A percentile compares a stretch with the other conserved stretches of the same genome.
These are phyloP conservation scores for Caenorhabditis latens DNA, from an alignment of 1,140 invertebrate species.

Conservation along the genomic window DNA sequence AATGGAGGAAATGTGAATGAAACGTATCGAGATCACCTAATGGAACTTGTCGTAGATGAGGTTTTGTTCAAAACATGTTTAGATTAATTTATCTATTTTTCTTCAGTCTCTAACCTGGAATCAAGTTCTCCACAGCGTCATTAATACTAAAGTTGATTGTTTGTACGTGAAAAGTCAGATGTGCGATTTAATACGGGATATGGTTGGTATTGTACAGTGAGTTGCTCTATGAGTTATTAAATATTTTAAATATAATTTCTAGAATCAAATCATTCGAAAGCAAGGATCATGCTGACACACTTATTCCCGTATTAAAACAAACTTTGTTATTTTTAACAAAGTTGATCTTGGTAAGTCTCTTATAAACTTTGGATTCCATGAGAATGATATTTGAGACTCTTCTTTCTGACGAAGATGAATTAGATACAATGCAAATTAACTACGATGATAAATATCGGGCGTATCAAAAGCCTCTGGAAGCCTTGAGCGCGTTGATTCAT, in stretches of 20 bases:
- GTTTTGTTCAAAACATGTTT: background rate
- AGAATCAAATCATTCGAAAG: slow-evolving; percentile 2
- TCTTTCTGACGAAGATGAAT: slow-evolving; percentile 3
- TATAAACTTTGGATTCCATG: background rate
- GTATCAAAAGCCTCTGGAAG: background rate
- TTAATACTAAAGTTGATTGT: background rate
- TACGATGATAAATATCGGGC: background rate
- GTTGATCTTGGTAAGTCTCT: background rate
- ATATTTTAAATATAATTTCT: background rate
- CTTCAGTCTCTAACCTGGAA: slow-evolving; percentile 1
- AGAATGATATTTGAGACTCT: background rate
- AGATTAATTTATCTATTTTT: no score
- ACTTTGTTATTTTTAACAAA: slow-evolving; percentile 6
- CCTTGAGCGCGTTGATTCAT: slow-evolving; percentile 21
- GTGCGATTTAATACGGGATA: background rate
- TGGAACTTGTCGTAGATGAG: background rate
- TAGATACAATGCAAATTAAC: background rate
- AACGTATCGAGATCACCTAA: background rate
- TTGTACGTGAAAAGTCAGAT: background rate
- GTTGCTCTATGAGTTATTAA: background rate
- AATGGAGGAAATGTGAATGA: slow-evolving; percentile 6
- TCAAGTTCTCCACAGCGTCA: slow-evolving; percentile 24
- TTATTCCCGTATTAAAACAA: background rate
- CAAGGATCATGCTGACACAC: background rate
- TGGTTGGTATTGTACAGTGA: slow-evolving; percentile 1